Evolutionary conservation across 2,888 invertebrate species (phyloP).

Genomic region (Bombylius discolor): DNA sequence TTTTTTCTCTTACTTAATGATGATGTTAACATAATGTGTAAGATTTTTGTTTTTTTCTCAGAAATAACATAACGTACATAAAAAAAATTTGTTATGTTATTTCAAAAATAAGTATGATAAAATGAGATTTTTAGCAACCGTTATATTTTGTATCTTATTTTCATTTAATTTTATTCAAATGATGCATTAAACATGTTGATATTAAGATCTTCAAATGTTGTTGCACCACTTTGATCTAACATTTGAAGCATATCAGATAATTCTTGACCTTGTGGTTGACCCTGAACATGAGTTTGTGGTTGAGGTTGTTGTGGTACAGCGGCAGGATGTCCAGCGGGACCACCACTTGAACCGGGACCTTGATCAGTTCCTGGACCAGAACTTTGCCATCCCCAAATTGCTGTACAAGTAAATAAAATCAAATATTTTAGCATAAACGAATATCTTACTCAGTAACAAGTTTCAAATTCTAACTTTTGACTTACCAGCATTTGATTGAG

Average conservation of each 20-base stretch:
- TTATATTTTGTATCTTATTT: background rate
- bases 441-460: slow-evolving; percentile 9
- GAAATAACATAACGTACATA: no score
- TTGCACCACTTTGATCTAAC: slow-evolving; percentile 69
- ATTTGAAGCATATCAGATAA: slow-evolving; percentile 88
- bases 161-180: slow-evolving; percentile 45
- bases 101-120: no score
- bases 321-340: slow-evolving; percentile 33
- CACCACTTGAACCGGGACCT: slow-evolving; percentile 38
- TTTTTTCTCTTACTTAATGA: no score
- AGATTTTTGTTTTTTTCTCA: no score
- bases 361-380: slow-evolving; percentile 36
- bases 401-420: slow-evolving; percentile 28
- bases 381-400: slow-evolving; percentile 70
- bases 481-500: slow-evolving; percentile 28
- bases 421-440: background rate
- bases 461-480: background rate
- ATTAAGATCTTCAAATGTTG: slow-evolving; percentile 79
- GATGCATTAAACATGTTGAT: slow-evolving; percentile 80
- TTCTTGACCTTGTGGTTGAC: slow-evolving; percentile 58
- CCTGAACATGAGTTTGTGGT: slow-evolving; percentile 37
- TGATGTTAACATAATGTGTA: no score
- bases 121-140: no score
- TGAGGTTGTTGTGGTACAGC: slow-evolving; percentile 33
- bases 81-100: no score